Evolutionary conservation across 2,797 vertebrate species (phyloP).

Genomic region (Danio tinwini): DNA sequence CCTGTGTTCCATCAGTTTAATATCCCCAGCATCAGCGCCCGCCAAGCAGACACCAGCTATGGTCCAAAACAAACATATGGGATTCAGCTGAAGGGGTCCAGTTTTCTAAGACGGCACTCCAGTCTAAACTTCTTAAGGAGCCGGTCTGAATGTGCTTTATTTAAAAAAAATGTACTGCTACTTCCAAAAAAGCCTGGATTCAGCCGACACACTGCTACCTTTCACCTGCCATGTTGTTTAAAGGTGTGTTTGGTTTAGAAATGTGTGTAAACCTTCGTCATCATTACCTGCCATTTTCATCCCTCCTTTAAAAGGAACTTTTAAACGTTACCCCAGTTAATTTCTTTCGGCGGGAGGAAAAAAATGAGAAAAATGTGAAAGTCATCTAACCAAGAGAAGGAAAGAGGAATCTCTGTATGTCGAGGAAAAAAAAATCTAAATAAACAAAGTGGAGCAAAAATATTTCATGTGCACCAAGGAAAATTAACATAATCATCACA

Average conservation of each 20-base stretch:
- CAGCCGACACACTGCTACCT: constrained; percentile 89
- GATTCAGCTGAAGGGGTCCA: constrained; percentile 84
- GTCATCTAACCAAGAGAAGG: constrained; percentile 38
- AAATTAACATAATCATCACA: constrained; percentile 36
- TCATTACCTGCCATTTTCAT: constrained; percentile 85
- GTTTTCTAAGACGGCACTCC: constrained; percentile 89
- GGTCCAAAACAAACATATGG: constrained; percentile 95
- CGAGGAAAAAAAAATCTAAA: constrained; percentile 36
- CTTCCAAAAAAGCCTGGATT: constrained; percentile 80
- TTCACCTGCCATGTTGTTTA: constrained; percentile 90
- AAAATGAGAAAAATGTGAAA: constrained; percentile 55
- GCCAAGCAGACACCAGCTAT: constrained; percentile 88
- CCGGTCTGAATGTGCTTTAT: constrained; percentile 85
- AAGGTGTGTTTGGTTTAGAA: constrained; percentile 89
- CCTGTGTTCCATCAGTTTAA: constrained; percentile 91
- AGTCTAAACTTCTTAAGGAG: constrained; percentile 93
- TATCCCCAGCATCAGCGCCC: constrained; percentile 83
- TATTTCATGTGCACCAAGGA: constrained; percentile 16
- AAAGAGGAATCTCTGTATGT: constrained; percentile 54
- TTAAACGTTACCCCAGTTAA: constrained; percentile 73
- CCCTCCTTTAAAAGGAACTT: constrained; percentile 72
- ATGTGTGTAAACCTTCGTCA: constrained; percentile 93
- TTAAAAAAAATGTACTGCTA: constrained; percentile 78
- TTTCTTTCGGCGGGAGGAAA: constrained; percentile 67
- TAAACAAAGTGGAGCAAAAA: constrained; percentile 47